These are phyloP conservation scores for Papilio machaon DNA, from an alignment of 1,140 invertebrate genomes.

Conservation along the genomic window DNA sequence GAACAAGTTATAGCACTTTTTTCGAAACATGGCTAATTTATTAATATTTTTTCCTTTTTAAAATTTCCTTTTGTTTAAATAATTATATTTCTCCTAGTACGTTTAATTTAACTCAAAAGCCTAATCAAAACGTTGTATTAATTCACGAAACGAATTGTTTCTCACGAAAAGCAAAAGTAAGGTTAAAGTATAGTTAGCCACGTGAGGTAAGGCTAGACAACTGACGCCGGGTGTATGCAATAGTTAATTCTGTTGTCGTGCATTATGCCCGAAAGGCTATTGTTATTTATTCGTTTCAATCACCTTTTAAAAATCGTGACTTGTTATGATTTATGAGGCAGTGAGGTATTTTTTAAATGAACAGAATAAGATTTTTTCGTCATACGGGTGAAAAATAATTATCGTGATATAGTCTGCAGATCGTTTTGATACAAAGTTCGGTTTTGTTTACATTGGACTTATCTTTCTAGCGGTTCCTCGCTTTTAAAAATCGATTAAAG, in stretches of 20 bases:
- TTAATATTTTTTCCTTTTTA: too few relatives aligned
- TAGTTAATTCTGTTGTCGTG: constrained; percentile 14
- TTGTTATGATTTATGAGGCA: constrained; percentile 6
- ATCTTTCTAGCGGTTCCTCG: too few relatives aligned
- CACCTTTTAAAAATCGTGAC: constrained; percentile 7
- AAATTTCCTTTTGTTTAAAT: too few relatives aligned
- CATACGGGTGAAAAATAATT: not conserved
- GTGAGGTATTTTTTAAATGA: not conserved
- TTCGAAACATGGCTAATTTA: too few relatives aligned
- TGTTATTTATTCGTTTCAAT: not conserved
- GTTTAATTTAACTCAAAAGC: not conserved
- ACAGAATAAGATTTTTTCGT: not conserved
- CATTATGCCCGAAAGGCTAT: constrained; percentile 8
- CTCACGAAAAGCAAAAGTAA: constrained; percentile 31
- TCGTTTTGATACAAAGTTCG: not conserved
- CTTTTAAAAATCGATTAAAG: too few relatives aligned
- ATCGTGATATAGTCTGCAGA: not conserved
- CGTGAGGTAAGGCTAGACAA: constrained; percentile 10
- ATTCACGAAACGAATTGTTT: constrained; percentile 9
- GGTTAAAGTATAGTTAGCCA: constrained; percentile 26
- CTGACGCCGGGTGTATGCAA: not conserved
- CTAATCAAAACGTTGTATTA: not conserved
- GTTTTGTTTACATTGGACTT: not conserved
- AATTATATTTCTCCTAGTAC: too few relatives aligned
- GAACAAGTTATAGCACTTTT: too few relatives aligned